Conservation (phyloP, 1,140 invertebrate genomes). For the Hyposmocoma kahamanoa region DNA sequence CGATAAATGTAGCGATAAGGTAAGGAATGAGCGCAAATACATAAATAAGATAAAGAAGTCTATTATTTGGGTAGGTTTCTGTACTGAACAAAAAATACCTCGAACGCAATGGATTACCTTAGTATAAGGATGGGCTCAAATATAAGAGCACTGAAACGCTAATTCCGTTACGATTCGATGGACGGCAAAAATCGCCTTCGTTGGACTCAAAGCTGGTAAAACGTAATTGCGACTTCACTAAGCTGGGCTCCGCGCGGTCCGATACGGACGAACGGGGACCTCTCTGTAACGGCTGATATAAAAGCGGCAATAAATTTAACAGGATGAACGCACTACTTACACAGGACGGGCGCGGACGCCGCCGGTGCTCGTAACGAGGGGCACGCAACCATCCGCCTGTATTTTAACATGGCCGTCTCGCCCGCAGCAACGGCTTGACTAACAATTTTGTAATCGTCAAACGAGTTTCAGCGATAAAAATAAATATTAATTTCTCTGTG, state of each 20-base stretch:
- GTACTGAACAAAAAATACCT: conserved; percentile 20
- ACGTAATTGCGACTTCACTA: conserved; percentile 72
- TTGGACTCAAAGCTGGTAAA: conserved; percentile 68
- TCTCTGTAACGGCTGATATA: conserved; percentile 69
- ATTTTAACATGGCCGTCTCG: conserved; percentile 24
- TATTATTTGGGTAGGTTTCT: too few species aligned
- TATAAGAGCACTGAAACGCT: conserved; percentile 68
- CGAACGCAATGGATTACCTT: conserved; percentile 50
- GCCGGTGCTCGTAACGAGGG: conserved; percentile 54
- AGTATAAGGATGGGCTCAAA: conserved; percentile 61
- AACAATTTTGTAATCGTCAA: conserved; percentile 10
- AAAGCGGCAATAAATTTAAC: conserved; percentile 72
- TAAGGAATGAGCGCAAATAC: too few species aligned
- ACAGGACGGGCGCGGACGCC: conserved; percentile 50
- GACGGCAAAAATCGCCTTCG: conserved; percentile 67
- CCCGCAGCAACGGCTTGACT: conserved; percentile 6
- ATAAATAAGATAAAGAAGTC: too few species aligned
- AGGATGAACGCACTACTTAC: conserved; percentile 71
- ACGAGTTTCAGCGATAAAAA: too few species aligned
- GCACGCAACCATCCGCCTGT: conserved; percentile 37
- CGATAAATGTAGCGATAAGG: not conserved
- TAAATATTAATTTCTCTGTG: too few species aligned
- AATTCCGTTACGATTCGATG: conserved; percentile 72
- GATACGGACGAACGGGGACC: conserved; percentile 66
- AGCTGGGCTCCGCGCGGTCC: conserved; percentile 64